Evolutionary conservation across 2,113 vertebrate species (phyloP).

Genomic region (Antigone vipio): DNA sequence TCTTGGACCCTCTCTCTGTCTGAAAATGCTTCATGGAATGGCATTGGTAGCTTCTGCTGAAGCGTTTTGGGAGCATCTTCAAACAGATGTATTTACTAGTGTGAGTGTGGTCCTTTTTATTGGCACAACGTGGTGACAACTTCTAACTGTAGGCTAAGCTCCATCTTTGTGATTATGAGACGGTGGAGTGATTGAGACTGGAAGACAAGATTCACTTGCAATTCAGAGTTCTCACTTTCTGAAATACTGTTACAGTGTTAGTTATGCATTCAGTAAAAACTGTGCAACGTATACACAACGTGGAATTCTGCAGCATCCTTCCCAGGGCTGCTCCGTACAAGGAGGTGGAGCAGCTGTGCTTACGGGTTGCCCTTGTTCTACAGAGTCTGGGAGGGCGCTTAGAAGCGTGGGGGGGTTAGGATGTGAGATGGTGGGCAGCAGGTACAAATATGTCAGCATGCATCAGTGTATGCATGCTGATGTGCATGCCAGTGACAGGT

Average conservation of each 20-base stretch:
- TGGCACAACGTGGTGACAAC: background rate
- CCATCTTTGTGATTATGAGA: background rate
- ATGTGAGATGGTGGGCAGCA: background rate
- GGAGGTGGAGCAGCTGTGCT: background rate
- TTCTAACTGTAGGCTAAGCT: background rate
- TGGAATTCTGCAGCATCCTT: background rate
- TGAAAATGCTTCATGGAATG: background rate
- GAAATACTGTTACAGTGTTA: background rate
- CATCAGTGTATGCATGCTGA: fast-evolving
- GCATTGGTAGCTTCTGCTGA: background rate
- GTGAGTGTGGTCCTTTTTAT: background rate
- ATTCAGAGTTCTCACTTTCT: background rate
- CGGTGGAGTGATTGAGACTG: background rate
- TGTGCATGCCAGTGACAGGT: background rate
- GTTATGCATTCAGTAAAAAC: background rate
- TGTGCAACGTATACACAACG: no score
- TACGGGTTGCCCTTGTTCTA: background rate
- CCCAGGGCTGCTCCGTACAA: background rate
- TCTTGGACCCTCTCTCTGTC: background rate
- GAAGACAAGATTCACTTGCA: background rate
- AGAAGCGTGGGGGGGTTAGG: fast-evolving
- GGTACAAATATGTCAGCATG: background rate
- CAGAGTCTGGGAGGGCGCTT: background rate
- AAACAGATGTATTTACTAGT: background rate
- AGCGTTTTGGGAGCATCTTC: background rate